Conservation (phyloP, 1,140 invertebrate genomes). For the Papilio helenus region DNA sequence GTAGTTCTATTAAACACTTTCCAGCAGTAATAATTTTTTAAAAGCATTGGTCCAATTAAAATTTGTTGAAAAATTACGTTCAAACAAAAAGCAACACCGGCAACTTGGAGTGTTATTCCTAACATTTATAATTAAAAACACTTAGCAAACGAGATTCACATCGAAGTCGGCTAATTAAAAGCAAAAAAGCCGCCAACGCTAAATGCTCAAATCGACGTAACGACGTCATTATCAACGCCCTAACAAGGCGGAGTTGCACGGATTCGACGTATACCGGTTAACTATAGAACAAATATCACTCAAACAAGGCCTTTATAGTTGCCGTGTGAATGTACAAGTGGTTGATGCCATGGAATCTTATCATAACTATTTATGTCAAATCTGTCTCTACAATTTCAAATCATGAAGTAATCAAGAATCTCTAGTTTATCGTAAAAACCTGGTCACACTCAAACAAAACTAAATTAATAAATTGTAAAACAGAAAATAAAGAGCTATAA, state of each 20-base stretch:
- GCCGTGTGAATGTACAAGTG: constrained; percentile 58
- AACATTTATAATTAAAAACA: constrained; percentile 39
- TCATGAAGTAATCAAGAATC: neutral
- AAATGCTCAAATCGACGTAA: constrained; percentile 70
- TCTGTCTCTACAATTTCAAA: neutral
- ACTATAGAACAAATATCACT: constrained; percentile 59
- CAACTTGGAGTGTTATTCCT: constrained; percentile 28
- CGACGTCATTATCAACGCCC: constrained; percentile 74
- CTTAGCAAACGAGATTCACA: constrained; percentile 44
- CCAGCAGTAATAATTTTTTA: neutral
- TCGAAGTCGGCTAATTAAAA: constrained; percentile 63
- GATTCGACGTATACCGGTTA: constrained; percentile 55
- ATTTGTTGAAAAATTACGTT: neutral
- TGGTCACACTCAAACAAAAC: neutral
- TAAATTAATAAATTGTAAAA: neutral
- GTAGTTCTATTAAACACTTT: too few relatives aligned
- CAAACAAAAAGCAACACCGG: constrained; percentile 28
- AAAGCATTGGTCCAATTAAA: constrained; percentile 5
- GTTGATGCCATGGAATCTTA: neutral
- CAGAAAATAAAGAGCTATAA: neutral
- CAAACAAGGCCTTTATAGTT: constrained; percentile 51
- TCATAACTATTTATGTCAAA: neutral
- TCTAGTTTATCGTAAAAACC: neutral
- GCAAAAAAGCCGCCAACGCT: constrained; percentile 58
- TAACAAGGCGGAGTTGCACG: constrained; percentile 65